Base-by-base conservation (phyloP, 2,113 vertebrate genomes). In the Xenopus laevis region DNA sequence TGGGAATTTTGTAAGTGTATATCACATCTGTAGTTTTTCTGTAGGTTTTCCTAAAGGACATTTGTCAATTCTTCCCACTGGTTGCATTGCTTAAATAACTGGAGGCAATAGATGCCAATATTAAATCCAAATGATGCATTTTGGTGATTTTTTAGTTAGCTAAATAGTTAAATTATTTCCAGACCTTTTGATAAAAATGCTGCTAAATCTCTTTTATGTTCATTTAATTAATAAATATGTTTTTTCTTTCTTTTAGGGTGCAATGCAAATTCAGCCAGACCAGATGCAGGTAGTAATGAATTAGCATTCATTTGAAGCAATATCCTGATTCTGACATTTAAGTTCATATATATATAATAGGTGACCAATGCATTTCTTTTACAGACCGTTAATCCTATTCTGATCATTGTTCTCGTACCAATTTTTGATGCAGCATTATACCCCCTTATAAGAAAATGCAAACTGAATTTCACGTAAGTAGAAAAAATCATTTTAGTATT, bases 401-500 rank as follows among this genome's bases (percentile, higher is more conserved):
- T 99, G 78, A 97, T 98, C 68, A 75, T 98, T 61, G 58, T 94
- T 71, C 83, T 99, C 91, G 95, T 98, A 53, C 96, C 96, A 10
- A 17, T 97, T 50, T 84, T 93, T 72, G 92, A 98, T 63, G 85
- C 72, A 10, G 0, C 92, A 13, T 0, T 98, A 46, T 99, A 96
- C 71, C 97, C 97, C 57, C 88, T 98, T 77, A 92, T 98, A 79
- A 81, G 83, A 66, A 98, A 96, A 82, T 98, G 96, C 81, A 92
- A 90, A 21, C 70, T 97, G 47, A 93, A 96, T 81, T 99, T 99
- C 81, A 94, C 93, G 96, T 99, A 88, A 91, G 95, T 92, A 30
- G 10, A 20, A 2, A 58, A 58, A 27, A 0, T 1, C 47, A 50
- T 50, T 4, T 7, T 9, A 40, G 33, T 40, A 40, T 40, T 2